These are phyloP conservation scores for Cetonia aurata DNA, from an alignment of 2,888 invertebrate species.

Conservation along the genomic window DNA sequence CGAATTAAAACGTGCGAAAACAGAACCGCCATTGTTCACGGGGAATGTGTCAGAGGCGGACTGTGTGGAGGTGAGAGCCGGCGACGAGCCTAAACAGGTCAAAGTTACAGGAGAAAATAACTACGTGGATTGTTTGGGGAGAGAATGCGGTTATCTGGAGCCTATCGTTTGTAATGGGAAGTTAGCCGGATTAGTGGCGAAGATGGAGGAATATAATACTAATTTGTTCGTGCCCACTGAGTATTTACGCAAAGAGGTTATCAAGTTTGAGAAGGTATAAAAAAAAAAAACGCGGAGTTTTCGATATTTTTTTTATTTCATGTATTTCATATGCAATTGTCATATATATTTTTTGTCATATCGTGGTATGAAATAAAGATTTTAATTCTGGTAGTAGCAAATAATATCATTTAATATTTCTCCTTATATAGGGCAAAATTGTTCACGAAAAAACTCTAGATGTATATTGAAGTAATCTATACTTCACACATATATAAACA, in stretches of 20 bases:
- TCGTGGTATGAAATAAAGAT: no score
- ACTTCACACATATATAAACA: no score
- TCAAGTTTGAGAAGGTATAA: background rate
- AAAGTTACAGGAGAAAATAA: background rate
- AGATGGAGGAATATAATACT: background rate
- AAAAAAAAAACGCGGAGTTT: no score
- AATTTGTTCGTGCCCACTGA: constrained; percentile 15
- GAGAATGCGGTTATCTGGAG: constrained; percentile 13
- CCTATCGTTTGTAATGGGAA: constrained; percentile 14
- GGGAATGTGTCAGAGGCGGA: background rate
- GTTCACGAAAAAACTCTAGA: no score
- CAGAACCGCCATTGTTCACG: background rate
- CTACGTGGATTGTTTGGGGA: constrained; percentile 6
- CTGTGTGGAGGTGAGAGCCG: background rate
- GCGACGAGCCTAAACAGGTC: background rate
- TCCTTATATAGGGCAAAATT: no score
- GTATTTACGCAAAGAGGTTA: background rate
- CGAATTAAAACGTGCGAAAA: background rate
- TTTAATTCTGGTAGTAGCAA: no score
- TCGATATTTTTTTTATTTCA: no score
- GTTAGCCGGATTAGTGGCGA: constrained; percentile 9
- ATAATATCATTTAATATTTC: no score
- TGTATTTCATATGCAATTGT: no score
- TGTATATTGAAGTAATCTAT: no score
- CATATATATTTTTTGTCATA: no score